Percentiles rank a stretch among this genome's conserved stretches.
phyloP scores from a whole-genome alignment of 2,888 invertebrate species.

The Drosophila subsilvestris region DNA sequence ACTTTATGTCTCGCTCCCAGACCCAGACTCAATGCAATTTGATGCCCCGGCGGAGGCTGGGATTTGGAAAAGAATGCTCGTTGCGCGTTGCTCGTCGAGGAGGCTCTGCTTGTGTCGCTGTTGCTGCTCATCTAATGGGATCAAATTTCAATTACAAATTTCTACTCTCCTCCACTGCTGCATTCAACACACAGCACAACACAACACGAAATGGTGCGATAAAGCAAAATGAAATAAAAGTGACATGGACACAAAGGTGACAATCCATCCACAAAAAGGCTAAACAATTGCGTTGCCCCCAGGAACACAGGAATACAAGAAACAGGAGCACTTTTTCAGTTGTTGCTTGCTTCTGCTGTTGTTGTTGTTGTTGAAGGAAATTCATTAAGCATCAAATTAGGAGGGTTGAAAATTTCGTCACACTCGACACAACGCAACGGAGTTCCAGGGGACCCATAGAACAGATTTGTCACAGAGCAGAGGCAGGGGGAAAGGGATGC shows the following conservation, averaged over 20 bases:
- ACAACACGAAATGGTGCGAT: constrained; percentile 59
- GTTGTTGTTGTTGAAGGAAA: constrained; percentile 56
- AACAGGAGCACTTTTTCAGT: constrained; percentile 43
- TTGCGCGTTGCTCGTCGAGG: neutral
- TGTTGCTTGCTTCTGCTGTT: constrained; percentile 25
- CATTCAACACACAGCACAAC: constrained; percentile 22
- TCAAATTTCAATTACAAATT: constrained; percentile 83
- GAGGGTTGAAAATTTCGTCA: constrained; percentile 78
- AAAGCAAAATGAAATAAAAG: constrained; percentile 57
- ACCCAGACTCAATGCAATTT: constrained; percentile 58
- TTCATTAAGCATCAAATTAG: constrained; percentile 74
- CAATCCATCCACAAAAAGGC: constrained; percentile 75
- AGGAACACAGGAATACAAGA: constrained; percentile 27
- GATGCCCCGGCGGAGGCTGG: constrained; percentile 49
- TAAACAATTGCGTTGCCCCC: constrained; percentile 66
- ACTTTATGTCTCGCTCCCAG: neutral
- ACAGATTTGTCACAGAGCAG: constrained; percentile 48
- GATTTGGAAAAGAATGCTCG: constrained; percentile 21
- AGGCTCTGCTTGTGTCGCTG: constrained; percentile 31
- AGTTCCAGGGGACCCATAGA: neutral
- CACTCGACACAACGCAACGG: constrained; percentile 33
- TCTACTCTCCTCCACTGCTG: constrained; percentile 56
- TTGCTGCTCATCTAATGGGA: constrained; percentile 68
- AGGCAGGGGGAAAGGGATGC: constrained; percentile 18
- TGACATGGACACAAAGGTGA: constrained; percentile 74